These are phyloP conservation scores for Brienomyrus longianalis DNA, from an alignment of 2,113 vertebrate genomes.

Conservation along the genomic window DNA sequence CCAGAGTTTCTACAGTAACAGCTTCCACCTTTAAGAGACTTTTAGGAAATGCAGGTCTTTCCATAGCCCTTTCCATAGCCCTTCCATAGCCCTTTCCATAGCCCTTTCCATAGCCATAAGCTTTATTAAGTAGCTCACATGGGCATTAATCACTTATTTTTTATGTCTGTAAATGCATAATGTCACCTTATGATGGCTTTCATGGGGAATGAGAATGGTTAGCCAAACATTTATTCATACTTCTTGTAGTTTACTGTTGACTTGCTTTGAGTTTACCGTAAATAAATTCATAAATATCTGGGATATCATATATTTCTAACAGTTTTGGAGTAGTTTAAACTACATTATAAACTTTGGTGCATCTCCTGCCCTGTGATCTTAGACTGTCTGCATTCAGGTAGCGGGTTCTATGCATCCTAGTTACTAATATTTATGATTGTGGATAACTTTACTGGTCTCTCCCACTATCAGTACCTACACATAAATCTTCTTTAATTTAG, in stretches of 20 bases:
- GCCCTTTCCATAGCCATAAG: not conserved
- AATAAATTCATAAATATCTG: not conserved
- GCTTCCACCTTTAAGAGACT: not conserved
- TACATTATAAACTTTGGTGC: not conserved
- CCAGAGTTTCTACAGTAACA: not conserved
- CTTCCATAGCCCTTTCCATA: not conserved
- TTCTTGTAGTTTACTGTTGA: not conserved
- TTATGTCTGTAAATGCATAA: not conserved
- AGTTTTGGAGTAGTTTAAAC: not conserved
- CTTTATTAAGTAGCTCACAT: not conserved
- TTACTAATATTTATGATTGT: not conserved
- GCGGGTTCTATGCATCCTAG: not conserved
- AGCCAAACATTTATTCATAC: not conserved
- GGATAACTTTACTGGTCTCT: not conserved
- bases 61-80: not conserved
- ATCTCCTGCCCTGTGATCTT: not conserved
- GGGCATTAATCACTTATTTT: not conserved
- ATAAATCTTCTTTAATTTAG: not conserved
- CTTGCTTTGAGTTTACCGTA: not conserved
- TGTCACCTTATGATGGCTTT: not conserved
- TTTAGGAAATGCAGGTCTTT: not conserved
- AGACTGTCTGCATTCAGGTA: not conserved
- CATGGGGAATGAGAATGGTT: not conserved
- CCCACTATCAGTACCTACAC: not conserved
- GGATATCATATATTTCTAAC: not conserved